phyloP scores from a whole-genome alignment of 2,888 invertebrate species.

The Bellardia pandia region DNA sequence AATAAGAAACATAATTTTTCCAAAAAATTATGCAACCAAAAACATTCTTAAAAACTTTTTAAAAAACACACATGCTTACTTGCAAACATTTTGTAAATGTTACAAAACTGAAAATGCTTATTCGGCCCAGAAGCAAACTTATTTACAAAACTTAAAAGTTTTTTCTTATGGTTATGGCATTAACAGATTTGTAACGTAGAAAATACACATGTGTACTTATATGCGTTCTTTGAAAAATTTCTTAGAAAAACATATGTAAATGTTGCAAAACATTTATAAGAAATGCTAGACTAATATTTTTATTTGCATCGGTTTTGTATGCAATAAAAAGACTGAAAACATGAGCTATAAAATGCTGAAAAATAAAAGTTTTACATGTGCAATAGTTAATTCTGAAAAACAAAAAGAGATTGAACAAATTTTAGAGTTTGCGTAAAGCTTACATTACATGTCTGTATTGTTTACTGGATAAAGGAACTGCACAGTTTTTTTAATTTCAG shows the following conservation, averaged over 20 bases:
- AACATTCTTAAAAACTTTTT: slow-evolving; percentile 47
- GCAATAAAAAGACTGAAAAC: background rate
- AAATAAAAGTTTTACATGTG: background rate
- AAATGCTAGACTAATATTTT: slow-evolving; percentile 15
- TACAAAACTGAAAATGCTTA: slow-evolving; percentile 39
- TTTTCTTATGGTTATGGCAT: slow-evolving; percentile 58
- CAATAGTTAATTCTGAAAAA: background rate
- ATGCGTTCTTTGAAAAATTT: background rate
- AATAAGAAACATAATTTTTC: slow-evolving; percentile 1
- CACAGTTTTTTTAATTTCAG: too few relatives aligned
- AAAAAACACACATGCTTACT: slow-evolving; percentile 1
- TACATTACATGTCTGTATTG: too few relatives aligned
- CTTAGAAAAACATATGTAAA: slow-evolving; percentile 42
- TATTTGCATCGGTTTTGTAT: slow-evolving; percentile 25
- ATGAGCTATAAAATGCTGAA: background rate
- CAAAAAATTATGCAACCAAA: slow-evolving; percentile 22
- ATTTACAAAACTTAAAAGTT: slow-evolving; percentile 33
- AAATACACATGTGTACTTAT: background rate
- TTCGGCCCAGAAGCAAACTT: slow-evolving; percentile 9
- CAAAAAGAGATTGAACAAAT: too few relatives aligned
- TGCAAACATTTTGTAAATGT: slow-evolving; percentile 4
- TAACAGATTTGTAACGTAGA: slow-evolving; percentile 55
- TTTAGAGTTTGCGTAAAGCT: too few relatives aligned
- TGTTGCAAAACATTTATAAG: slow-evolving; percentile 43
- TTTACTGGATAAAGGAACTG: too few relatives aligned